These are phyloP conservation scores for Sinosuthora webbiana DNA, from an alignment of 2,113 vertebrate species.

Conservation along the genomic window DNA sequence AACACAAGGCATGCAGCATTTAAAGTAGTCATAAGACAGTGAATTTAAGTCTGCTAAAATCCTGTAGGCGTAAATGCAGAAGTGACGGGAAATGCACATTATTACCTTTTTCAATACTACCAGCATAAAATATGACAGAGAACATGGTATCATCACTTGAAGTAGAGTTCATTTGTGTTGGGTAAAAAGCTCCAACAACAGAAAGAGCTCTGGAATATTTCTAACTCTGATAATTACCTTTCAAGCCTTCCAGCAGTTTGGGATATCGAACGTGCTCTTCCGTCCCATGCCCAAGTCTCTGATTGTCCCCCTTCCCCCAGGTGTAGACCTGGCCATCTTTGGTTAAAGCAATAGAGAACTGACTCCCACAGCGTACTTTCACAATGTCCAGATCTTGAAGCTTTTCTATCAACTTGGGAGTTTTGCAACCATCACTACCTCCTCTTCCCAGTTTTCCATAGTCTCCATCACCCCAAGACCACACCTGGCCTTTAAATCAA, in stretches of 20 bases:
- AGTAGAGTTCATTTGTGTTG: accelerated
- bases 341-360: constrained; percentile 93
- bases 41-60: not conserved
- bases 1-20: not conserved
- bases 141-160: not conserved
- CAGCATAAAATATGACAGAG: not conserved
- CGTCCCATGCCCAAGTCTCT: constrained; percentile 93
- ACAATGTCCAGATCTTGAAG: constrained; percentile 93
- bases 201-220: not conserved
- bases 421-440: constrained; percentile 97
- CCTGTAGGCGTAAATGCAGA: not conserved
- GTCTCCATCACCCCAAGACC: constrained; percentile 99
- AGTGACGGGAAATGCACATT: not conserved
- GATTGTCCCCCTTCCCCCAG: constrained; percentile 98
- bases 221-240: constrained; percentile 74
- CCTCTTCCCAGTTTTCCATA: constrained; percentile 96
- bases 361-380: constrained; percentile 94
- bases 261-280: constrained; percentile 97
- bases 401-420: constrained; percentile 94
- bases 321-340: constrained; percentile 97
- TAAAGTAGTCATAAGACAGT: not conserved
- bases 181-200: not conserved
- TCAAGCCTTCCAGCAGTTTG: constrained; percentile 89
- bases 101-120: not conserved
- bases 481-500: constrained; percentile 87